Base-by-base conservation (phyloP, 2,113 vertebrate species). In the Cnemophilus loriae region DNA sequence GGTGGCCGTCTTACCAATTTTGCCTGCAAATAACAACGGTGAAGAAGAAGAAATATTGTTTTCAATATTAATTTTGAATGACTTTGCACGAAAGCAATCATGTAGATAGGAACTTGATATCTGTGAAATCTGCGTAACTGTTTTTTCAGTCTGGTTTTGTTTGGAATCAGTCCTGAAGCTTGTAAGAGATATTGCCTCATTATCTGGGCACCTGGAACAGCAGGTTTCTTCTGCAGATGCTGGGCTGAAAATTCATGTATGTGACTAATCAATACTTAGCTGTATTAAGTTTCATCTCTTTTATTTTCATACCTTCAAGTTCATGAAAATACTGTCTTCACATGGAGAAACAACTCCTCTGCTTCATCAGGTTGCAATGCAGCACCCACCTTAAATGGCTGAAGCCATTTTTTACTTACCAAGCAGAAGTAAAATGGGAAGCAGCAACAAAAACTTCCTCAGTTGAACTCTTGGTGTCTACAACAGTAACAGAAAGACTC, bases 11-110 rank as follows among this genome's bases (percentile, higher is more conserved):
- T 97, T 92, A 87, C 23, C 69, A 94, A 82, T 92, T 86, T 83
- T 85, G 92, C 69, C 98, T 98, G 95, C 49, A 93, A 96, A 76
- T 60, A 96, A 97, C n/a, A 95, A 76, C 33, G 19, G 21, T 64
- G 82, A 33, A 92, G 47, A 94, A 91, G 19, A 84, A 57, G 26
- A 64, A 84, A 93, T 79, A 86, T 6, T 59, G 9, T 50, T 87
- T 75, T 94, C 27, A 46, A 73, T 78, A 92, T 28, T 37, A 49
- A 67, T 69, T 94, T 87, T 77, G 74, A 94, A 70, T 16, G 23
- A 50, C 16, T 87, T 16, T 42, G 13, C 21, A 77, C 50, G 8
- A 63, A 91, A 95, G 26, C 16, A 68, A 19, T 56, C 9, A 52
- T 4, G 20, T 26, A 52, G 30, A 37, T 50, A 49, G 21, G 15